Conservation (phyloP, 2,888 invertebrate species). For the Xylota sylvarum region DNA sequence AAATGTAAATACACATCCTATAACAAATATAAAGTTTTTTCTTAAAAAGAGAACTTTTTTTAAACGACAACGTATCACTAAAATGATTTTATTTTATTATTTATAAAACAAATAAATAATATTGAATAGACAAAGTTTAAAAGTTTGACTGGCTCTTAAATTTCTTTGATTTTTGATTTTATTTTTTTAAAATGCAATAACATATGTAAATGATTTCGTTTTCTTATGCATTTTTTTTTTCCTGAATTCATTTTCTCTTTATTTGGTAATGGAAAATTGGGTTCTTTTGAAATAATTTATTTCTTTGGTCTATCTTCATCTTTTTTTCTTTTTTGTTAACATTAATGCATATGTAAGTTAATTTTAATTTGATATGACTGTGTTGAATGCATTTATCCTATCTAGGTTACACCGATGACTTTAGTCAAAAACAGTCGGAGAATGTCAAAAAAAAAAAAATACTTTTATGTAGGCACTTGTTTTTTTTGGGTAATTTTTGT, state of each 20-base stretch:
- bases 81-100: constrained; percentile 10
- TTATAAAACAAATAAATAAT: constrained; percentile 20
- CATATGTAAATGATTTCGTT: neutral
- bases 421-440: neutral
- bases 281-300: constrained; percentile 5
- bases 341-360: constrained; percentile 7
- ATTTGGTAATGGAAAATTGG: constrained; percentile 44
- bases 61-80: constrained; percentile 40
- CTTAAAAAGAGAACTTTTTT: neutral
- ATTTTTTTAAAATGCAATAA: constrained; percentile 7
- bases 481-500: too few species aligned
- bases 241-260: constrained; percentile 19
- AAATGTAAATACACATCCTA: constrained; percentile 32
- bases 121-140: neutral
- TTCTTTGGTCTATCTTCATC: constrained; percentile 46
- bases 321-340: constrained; percentile 7
- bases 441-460: neutral
- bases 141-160: constrained; percentile 57
- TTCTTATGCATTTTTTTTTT: constrained; percentile 24
- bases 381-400: neutral
- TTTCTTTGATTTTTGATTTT: constrained; percentile 52
- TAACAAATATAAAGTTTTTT: constrained; percentile 11
- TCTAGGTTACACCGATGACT: neutral
- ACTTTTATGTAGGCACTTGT: neutral
- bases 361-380: neutral